A percentile compares a stretch with the other conserved stretches of the same genome.
Conservation (phyloP, 2,113 vertebrate species). For the Scopus umbretta region DNA sequence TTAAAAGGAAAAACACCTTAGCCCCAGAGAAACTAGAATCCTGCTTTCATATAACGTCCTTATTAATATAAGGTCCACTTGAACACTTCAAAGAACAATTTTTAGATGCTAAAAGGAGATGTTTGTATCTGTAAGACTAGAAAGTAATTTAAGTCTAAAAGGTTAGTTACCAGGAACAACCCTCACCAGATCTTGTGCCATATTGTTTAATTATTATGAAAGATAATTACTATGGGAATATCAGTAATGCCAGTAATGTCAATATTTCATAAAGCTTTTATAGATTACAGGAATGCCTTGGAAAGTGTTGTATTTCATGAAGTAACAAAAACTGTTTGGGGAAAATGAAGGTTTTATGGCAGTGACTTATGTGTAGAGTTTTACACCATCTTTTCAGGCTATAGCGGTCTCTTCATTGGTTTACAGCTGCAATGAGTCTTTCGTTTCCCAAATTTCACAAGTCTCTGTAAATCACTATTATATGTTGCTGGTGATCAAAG, state of each 20-base stretch:
- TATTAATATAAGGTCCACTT: background rate
- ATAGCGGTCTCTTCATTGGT: background rate
- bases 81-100: background rate
- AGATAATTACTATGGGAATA: background rate
- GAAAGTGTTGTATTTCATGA: background rate
- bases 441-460: background rate
- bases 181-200: background rate
- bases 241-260: background rate
- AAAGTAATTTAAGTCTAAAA: background rate
- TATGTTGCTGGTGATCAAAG: background rate
- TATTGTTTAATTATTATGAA: background rate
- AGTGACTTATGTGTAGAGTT: background rate
- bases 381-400: background rate
- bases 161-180: background rate
- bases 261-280: slow-evolving; percentile 7
- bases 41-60: background rate
- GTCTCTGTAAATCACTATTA: background rate
- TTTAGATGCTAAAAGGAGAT: background rate
- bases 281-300: background rate
- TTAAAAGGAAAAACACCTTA: background rate
- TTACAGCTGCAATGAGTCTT: background rate
- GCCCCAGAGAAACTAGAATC: background rate
- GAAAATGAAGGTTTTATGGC: background rate
- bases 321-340: background rate
- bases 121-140: background rate